A percentile compares a stretch with the other conserved stretches of the same genome.
These are phyloP conservation scores for Hassar affinis DNA, from an alignment of 2,113 vertebrate species.

Conservation along the genomic window DNA sequence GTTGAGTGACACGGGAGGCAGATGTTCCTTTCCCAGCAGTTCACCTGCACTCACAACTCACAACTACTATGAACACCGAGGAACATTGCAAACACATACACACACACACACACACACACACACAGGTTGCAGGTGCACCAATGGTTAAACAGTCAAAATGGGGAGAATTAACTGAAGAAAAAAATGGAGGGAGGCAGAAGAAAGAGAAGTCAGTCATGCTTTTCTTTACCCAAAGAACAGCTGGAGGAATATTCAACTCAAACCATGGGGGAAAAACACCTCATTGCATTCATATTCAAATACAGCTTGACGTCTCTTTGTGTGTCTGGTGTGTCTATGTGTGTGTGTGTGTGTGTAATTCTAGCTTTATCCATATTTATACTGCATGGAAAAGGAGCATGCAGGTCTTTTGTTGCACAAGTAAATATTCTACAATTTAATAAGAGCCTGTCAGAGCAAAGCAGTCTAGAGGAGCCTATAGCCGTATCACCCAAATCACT, in stretches of 20 bases:
- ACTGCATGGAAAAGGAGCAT: slow-evolving; percentile 18
- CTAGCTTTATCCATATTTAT: slow-evolving; percentile 50
- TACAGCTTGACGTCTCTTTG: slow-evolving; percentile 11
- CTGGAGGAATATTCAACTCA: slow-evolving; percentile 43
- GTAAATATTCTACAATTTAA: slow-evolving; percentile 31
- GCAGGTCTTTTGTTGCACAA: slow-evolving; percentile 18
- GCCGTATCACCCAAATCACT: slow-evolving; percentile 14
- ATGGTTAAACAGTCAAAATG: slow-evolving; percentile 58
- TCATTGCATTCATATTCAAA: slow-evolving; percentile 53
- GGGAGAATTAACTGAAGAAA: slow-evolving; percentile 47
- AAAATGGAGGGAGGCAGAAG: slow-evolving; percentile 16
- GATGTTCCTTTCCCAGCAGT: slow-evolving; percentile 58
- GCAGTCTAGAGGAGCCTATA: background rate
- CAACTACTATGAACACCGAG: slow-evolving; percentile 15
- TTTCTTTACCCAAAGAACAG: slow-evolving; percentile 37
- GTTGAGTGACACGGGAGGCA: slow-evolving; percentile 45
- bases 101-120: slow-evolving; percentile 28
- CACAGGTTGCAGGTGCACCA: slow-evolving; percentile 44
- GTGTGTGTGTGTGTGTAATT: slow-evolving; percentile 39
- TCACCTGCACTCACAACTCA: slow-evolving; percentile 50
- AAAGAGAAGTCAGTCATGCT: slow-evolving; percentile 9
- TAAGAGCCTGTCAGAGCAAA: slow-evolving; percentile 7
- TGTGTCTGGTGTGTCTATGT: too few species aligned
- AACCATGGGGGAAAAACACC: slow-evolving; percentile 38
- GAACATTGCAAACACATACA: slow-evolving; percentile 15